Base-by-base conservation (phyloP, 2,888 invertebrate species). In the Caenorhabditis doughertyi region DNA sequence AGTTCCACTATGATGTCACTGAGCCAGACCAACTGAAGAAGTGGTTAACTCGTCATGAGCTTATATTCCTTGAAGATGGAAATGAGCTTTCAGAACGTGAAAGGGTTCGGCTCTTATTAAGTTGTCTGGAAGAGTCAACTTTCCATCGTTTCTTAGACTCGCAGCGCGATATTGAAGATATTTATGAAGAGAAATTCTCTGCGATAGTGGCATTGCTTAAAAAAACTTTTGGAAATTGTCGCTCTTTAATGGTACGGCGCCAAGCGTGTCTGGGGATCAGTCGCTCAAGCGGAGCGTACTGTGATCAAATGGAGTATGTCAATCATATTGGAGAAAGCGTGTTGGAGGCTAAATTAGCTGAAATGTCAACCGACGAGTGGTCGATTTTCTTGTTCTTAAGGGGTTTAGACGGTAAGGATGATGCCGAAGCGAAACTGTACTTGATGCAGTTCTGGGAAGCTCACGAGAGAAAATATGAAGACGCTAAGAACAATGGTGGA, bases 11-110 rank as follows among this genome's bases (percentile, higher is more conserved):
- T n/a, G n/a, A n/a, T n/a, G n/a, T n/a, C n/a, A n/a, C n/a, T n/a
- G 25, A 39, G 25, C 42, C 39, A 7, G 25, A 25, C 21, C 2
- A 9, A 2, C 42, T 60, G 16, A 42, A 60, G 23, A 21, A 25
- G 3, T 60, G 42, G 42, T 13, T 42, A n/a, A 8, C 11, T 1
- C 21, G 42, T 1, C 4, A 60, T 18, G 23, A 60, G 11, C 16
- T 60, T 23, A 8, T 60, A 4, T 60, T 60, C 25, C n/a, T 21
- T 3, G 60, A 60, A 18, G 60, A 60, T 25, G 60, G 60, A 9
- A 3, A 0, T 3, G 25, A 39, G 25, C 25, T 60, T 1, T 9
- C 42, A 1, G 60, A 60, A 16, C 21, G 42, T 13, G 60, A 60
- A 42, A n/a, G 25, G 16, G 13, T 8, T 3, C 42, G 60, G 5